Percentiles rank a stretch among this genome's conserved stretches.
phyloP scores from a whole-genome alignment of 2,113 vertebrate species.

The Syrrhaptes paradoxus region DNA sequence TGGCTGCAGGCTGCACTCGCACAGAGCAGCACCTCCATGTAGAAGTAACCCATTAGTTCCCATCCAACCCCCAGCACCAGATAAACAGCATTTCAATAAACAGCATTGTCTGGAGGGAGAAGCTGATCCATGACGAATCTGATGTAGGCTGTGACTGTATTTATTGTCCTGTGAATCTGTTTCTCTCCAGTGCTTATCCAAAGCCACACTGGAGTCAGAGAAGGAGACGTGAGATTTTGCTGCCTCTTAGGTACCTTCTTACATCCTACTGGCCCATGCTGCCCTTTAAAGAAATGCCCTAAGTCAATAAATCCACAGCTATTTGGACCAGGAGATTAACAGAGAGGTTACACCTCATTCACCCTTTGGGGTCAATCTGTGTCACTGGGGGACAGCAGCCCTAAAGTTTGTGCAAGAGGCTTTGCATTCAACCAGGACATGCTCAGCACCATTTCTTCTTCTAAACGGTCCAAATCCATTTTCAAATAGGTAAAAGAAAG shows the following conservation, averaged over 20 bases:
- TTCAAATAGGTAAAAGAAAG: not conserved
- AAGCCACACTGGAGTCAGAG: not conserved
- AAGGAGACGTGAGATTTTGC: not conserved
- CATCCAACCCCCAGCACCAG: not conserved
- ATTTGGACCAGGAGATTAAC: not conserved
- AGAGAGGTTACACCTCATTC: not conserved
- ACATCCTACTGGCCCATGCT: not conserved
- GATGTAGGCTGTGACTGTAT: not conserved
- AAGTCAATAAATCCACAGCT: not conserved
- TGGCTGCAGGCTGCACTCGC: not conserved
- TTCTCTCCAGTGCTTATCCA: not conserved
- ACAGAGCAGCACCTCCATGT: not conserved
- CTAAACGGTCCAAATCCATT: not conserved
- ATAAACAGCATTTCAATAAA: not conserved
- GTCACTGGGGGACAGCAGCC: not conserved
- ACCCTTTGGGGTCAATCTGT: not conserved
- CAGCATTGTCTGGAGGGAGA: not conserved
- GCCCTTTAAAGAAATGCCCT: slow-evolving; percentile 12
- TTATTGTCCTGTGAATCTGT: not conserved
- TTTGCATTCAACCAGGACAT: not conserved
- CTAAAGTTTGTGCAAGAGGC: not conserved
- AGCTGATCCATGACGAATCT: not conserved
- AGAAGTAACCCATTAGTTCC: not conserved
- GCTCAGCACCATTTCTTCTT: not conserved
- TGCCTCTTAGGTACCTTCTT: not conserved